Evolutionary conservation across 2,113 vertebrate genomes (phyloP).

Genomic region (Clarias macrocephalus): DNA sequence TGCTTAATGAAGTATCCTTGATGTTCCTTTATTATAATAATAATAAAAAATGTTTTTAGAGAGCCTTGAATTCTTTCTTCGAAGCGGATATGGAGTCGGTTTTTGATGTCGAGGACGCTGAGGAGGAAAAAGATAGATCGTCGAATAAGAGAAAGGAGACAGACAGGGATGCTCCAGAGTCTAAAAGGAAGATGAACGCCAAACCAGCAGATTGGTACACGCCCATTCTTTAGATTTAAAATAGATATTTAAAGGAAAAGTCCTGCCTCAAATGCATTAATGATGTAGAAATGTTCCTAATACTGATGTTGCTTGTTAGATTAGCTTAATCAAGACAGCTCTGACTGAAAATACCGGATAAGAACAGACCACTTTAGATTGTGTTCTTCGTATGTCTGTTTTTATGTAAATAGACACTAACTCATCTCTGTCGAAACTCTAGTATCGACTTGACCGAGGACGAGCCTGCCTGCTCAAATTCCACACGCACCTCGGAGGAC

Average conservation of each 20-base stretch:
- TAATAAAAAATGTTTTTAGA: slow-evolving; percentile 58
- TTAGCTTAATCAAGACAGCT: no score
- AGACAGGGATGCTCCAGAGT: slow-evolving; percentile 10
- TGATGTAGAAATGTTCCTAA: not conserved
- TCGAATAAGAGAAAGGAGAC: slow-evolving; percentile 58
- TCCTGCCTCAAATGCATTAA: not conserved
- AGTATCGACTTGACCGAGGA: slow-evolving; percentile 88
- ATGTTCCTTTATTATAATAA: not conserved
- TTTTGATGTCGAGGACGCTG: slow-evolving; percentile 62
- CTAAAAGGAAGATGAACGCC: slow-evolving; percentile 36
- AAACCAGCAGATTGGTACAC: slow-evolving; percentile 24
- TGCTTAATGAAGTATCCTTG: not conserved
- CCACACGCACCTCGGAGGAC: not conserved
- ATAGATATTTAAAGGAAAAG: not conserved
- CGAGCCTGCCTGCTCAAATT: slow-evolving; percentile 61
- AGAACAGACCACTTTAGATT: not conserved
- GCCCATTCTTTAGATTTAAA: not conserved
- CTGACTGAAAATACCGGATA: no score
- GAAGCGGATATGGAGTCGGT: slow-evolving; percentile 73
- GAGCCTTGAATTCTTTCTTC: slow-evolving; percentile 74
- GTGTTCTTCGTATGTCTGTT: not conserved
- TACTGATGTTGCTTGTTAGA: not conserved
- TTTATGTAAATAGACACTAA: not conserved
- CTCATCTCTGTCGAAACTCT: slow-evolving; percentile 44
- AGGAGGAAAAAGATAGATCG: slow-evolving; percentile 43